These are phyloP conservation scores for Orchestia grillus DNA, from an alignment of 1,140 invertebrate genomes.

Conservation along the genomic window DNA sequence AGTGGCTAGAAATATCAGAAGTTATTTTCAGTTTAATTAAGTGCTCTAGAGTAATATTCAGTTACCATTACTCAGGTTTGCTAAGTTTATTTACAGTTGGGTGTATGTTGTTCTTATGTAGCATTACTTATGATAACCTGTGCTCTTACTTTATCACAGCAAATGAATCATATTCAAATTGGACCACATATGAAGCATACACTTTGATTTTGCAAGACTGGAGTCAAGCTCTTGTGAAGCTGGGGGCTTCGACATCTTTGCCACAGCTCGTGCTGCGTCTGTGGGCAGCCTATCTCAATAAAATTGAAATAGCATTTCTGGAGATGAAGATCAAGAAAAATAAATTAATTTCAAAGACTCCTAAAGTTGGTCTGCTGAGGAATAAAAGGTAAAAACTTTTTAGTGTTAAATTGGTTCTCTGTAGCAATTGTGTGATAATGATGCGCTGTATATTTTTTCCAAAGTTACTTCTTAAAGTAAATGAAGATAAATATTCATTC, in stretches of 20 bases:
- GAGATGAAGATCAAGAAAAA: not conserved
- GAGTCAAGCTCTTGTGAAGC: not conserved
- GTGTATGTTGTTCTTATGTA: too few species aligned
- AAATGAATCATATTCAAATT: not conserved
- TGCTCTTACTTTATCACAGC: not conserved
- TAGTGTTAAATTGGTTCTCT: not conserved
- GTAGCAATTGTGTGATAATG: not conserved
- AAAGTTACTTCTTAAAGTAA: not conserved
- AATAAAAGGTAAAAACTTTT: conserved; percentile 9
- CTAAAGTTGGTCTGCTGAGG: not conserved
- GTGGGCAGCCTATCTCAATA: conserved; percentile 41
- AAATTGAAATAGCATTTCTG: conserved; percentile 30
- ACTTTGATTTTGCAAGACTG: conserved; percentile 18
- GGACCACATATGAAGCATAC: conserved; percentile 40
- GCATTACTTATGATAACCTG: too few species aligned
- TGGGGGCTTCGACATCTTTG: conserved; percentile 25
- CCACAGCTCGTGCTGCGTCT: not conserved
- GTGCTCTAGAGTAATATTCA: too few species aligned
- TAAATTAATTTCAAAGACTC: not conserved
- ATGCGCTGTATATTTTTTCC: not conserved
- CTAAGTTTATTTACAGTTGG: too few species aligned
- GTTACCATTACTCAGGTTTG: too few species aligned
- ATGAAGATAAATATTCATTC: not conserved
- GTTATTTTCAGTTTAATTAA: too few species aligned
- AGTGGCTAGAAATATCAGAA: too few species aligned